Base-by-base conservation (phyloP, 2,113 vertebrate species). In the Herpetotheres cachinnans region DNA sequence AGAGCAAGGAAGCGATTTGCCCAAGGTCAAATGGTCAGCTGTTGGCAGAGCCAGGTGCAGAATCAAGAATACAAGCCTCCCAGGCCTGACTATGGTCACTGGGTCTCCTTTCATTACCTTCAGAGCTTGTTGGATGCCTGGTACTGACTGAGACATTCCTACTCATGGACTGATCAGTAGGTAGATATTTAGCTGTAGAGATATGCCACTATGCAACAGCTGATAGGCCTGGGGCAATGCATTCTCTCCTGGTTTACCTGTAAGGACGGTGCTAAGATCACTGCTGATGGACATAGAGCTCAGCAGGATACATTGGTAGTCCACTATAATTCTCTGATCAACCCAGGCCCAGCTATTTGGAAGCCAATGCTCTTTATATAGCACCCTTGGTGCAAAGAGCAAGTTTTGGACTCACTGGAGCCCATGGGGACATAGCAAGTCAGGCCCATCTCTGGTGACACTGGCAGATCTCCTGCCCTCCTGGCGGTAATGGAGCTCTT, bases 381-480 rank as follows among this genome's bases (percentile, higher is more conserved):
- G 27, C 29, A 59, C 12, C 36, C 40, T 42, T 32, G 36, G 56
- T 42, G 67, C 82, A 87, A 93, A 65, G 71, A 89, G 29, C 67
- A 47, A 10, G 10, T 27, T 85, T 91, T 62, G 82, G 77, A 46
- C 67, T 94, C 0, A 2, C 79, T 74, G 59, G 82, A 94, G 63
- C 71, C 87, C 63, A 72, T 30, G 34, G 84, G 72, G 73, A 90
- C 32, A 11, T 26, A 96, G 63, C 72, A 90, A 63, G 86, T 91
- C 94, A 97, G 86, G 86, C 90, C 76, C 46, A 92, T 78, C 56
- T 29, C 56, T 66, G 66, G 66, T 85, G 95, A 97, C 93, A 87
- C 86, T 42, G 69, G 71, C 67, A 94, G 88, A 63, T 96, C 93
- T 93, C 69, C 83, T 79, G 72, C 78, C 71, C 55, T 86, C 36